A percentile compares a stretch with the other conserved stretches of the same genome.
These are phyloP conservation scores for Bellardia bayeri DNA, from an alignment of 2,888 invertebrate species.

Conservation along the genomic window DNA sequence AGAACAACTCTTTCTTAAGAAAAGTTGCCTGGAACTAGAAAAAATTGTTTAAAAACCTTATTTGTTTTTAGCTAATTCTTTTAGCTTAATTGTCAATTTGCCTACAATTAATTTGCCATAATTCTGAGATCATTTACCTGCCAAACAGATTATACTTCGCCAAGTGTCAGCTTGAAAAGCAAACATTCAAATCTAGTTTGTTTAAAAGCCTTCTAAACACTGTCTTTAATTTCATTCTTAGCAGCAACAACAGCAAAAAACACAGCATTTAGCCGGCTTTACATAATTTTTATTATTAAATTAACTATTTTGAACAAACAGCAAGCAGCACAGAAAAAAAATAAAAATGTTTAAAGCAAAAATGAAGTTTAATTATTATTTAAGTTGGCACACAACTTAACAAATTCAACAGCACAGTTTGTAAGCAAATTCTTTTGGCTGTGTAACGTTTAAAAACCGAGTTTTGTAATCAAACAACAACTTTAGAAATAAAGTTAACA, in stretches of 20 bases:
- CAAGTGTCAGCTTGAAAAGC: slow-evolving; percentile 52
- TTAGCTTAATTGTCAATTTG: slow-evolving; percentile 5
- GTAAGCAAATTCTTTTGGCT: slow-evolving; percentile 34
- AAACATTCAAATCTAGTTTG: slow-evolving; percentile 44
- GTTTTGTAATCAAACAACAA: slow-evolving; percentile 46
- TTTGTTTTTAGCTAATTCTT: neutral
- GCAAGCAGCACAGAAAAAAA: neutral
- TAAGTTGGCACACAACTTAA: neutral
- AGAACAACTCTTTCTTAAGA: neutral
- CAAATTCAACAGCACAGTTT: slow-evolving; percentile 23
- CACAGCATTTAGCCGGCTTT: slow-evolving; percentile 30
- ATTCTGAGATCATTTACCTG: slow-evolving; percentile 47
- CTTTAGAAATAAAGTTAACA: slow-evolving; percentile 20
- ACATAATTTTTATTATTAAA: slow-evolving; percentile 32
- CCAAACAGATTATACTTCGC: slow-evolving; percentile 48
- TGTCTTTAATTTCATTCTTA: slow-evolving; percentile 57
- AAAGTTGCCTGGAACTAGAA: neutral
- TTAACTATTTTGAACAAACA: slow-evolving; percentile 37
- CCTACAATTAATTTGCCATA: slow-evolving; percentile 32
- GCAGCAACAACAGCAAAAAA: slow-evolving; percentile 32
- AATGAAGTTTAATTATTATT: slow-evolving; percentile 14
- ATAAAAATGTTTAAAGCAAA: slow-evolving; percentile 1
- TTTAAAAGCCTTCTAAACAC: slow-evolving; percentile 36
- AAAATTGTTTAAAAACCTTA: too few species aligned
- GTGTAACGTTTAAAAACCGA: slow-evolving; percentile 23